phyloP scores from a whole-genome alignment of 1,140 invertebrate genomes.

The Helicoverpa armigera region DNA sequence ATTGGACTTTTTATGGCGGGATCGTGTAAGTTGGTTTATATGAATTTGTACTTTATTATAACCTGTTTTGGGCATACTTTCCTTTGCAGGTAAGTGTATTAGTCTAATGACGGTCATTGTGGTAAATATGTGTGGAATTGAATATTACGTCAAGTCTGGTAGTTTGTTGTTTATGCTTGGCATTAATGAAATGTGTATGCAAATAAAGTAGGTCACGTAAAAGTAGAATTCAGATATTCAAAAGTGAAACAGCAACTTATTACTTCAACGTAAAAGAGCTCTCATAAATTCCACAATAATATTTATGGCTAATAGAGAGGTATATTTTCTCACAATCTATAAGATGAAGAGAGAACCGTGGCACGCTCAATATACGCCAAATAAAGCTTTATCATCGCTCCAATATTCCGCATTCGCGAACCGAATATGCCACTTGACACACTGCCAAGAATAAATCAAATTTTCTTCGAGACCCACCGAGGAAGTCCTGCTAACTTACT shows the following conservation, averaged over 20 bases:
- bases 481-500: constrained; percentile 43
- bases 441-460: constrained; percentile 83
- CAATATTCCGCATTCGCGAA: constrained; percentile 77
- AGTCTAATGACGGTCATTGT: constrained; percentile 33
- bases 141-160: constrained; percentile 25
- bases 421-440: constrained; percentile 81
- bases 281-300: neutral
- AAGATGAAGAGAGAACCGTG: constrained; percentile 37
- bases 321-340: constrained; percentile 25
- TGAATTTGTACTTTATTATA: constrained; percentile 33
- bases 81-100: constrained; percentile 19
- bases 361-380: constrained; percentile 78
- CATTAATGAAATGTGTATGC: neutral
- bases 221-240: neutral
- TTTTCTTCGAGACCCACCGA: constrained; percentile 56
- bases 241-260: neutral
- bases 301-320: constrained; percentile 21
- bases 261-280: neutral
- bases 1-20: constrained; percentile 37
- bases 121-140: constrained; percentile 31
- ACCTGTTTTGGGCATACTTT: constrained; percentile 4
- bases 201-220: neutral
- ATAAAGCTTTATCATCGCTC: constrained; percentile 80
- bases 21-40: constrained; percentile 34
- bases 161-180: constrained; percentile 2